Evolutionary conservation across 2,113 vertebrate species (phyloP), one percentile per base, ranked within the genome.

Genomic region (Psilopsiagon aurifrons): DNA sequence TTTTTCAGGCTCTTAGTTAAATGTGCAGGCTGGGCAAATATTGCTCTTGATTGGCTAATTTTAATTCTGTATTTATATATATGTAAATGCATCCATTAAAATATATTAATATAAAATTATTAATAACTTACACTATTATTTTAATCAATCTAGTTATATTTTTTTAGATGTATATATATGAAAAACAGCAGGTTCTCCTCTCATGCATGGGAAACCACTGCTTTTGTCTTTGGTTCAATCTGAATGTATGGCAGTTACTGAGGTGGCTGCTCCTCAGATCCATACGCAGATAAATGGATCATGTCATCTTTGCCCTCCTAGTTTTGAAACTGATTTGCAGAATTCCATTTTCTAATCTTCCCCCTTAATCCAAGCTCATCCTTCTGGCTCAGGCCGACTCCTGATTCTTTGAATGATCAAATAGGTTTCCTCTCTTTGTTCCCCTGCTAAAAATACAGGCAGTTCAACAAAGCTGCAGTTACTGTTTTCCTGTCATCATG

Each of bases 361-460:
- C 23, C 17, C 17, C 31, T 88, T 85, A 82, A 87, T 89, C 66
- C 0, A 0, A 96, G 49, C n/a, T 92, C 47, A 74, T 91, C 27
- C 7, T 24, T 88, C 67, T 75, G 39, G 69, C 90, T 92, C 62
- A 54, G 49, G 19, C 66, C 67, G 37, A 39, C 41, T 89, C 11
- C 83, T 62, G 91, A 91, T 89, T 91, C 76, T 92, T 47, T 86
- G 92, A 79, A 85, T 91, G 88, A 85, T 96, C 77, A 87, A 96
- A 51, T 62, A 87, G 77, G 67, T 25, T 94, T 94, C 54, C 17
- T 86, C 22, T 77, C 84, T 91, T 77, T 92, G 49, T 89, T 93
- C 43, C 39, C 35, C 18, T 44, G 35, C 91, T 91, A 52, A 43
- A 67, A 88, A 68, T 25, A 57, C 35, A 77, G 86, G 39, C 51